Evolutionary conservation across 2,113 vertebrate genomes (phyloP), one percentile per base, ranked within the genome.

Genomic region (Apistogramma diplotaenia): DNA sequence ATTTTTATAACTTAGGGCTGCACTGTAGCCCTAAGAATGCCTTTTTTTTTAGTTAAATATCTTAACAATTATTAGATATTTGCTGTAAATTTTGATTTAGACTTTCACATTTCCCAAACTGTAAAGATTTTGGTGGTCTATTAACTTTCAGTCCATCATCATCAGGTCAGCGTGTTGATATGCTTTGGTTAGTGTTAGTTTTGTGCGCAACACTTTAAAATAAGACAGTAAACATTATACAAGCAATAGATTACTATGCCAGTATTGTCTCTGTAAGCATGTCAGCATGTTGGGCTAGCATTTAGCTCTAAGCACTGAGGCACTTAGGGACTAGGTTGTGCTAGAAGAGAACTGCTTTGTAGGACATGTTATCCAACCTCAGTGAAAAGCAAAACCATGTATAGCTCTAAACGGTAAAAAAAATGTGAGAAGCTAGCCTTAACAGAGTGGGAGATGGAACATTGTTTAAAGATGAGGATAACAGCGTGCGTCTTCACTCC

Each of bases 401-500:
- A 4, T 40, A 23, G 6, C 12, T 23, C 12, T 35, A 40, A 21
- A 62, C 8, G 12, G 1, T 40, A n/a, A 62, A 11, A 40, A 62
- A 5, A 62, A 12, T 40, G 7, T 62, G 12, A 5, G 33, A 62
- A 23, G 37, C 33, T 37, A 40, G 60, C 6, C 31, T 0, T 60
- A 60, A 16, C 12, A 62, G 33, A 40, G 33, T 21, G 33, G 12
- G n/a, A 62, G n/a, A 40, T 40, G 4, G 37, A 23, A 0, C 0
- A 1, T 43, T 40, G 12, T 25, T 62, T 62, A 67, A 67, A 46
- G 61, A 67, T 67, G 25, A 46, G 40, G 40, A 19, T 5, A 46
- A 12, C 62, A 19, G 1, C 27, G 15, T 2, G 18, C 3, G 8
- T 49, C 18, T 49, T 49, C 15, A 49, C 16, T 49, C 46, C 4